Conservation (phyloP, 2,888 invertebrate species). For the Microchrysa polita region DNA sequence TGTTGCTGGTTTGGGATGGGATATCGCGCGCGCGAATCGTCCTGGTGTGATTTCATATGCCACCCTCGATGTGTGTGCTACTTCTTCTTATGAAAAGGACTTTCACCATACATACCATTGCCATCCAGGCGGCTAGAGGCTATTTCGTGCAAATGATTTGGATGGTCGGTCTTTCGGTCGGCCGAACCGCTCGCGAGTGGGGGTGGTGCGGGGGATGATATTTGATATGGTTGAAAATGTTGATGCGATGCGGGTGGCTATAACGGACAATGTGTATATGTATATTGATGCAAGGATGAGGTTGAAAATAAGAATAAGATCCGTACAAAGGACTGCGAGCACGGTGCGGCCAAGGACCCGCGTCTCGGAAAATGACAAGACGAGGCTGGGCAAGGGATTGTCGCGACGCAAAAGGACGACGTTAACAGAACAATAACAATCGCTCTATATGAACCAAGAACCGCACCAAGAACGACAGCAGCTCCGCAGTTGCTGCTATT, state of each 20-base stretch:
- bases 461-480: too few species aligned
- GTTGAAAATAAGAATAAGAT: constrained; percentile 37
- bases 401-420: background rate
- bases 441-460: too few species aligned
- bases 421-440: constrained; percentile 17
- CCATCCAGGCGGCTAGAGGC: constrained; percentile 33
- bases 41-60: constrained; percentile 17
- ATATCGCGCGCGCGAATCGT: too few species aligned
- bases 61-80: constrained; percentile 12
- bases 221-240: too few species aligned
- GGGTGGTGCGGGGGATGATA: too few species aligned
- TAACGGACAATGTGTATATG: background rate
- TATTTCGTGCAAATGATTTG: constrained; percentile 39
- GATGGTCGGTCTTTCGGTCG: background rate
- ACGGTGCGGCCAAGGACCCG: constrained; percentile 15
- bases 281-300: constrained; percentile 22
- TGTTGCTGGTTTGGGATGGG: constrained; percentile 16
- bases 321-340: background rate
- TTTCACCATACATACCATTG: too few species aligned
- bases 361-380: background rate
- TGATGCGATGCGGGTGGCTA: too few species aligned
- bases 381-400: too few species aligned
- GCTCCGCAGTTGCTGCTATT: background rate
- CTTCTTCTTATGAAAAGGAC: constrained; percentile 37
- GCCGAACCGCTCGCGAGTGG: too few species aligned